Evolutionary conservation across 2,113 vertebrate species (phyloP).

Genomic region (Trogon surrucura): DNA sequence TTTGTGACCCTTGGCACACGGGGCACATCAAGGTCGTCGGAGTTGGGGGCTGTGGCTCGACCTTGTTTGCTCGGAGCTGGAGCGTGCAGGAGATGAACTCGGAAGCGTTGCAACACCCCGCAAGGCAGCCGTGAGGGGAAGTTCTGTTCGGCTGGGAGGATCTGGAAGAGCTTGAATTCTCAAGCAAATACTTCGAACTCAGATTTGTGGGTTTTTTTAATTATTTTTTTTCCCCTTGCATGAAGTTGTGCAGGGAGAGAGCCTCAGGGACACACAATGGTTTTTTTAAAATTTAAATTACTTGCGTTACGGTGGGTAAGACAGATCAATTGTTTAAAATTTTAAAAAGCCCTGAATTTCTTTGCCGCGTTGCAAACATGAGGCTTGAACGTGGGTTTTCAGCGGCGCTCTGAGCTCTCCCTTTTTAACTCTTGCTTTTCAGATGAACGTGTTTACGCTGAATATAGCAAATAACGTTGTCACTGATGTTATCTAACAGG

Average conservation of each 20-base stretch:
- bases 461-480: fast-evolving
- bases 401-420: not conserved
- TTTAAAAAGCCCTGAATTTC: not conserved
- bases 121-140: fast-evolving
- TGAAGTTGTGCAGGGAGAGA: no score
- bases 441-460: fast-evolving
- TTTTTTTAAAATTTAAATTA: no score
- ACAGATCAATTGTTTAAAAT: fast-evolving
- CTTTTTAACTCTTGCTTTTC: not conserved
- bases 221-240: not conserved
- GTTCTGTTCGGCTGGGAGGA: not conserved
- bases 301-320: not conserved
- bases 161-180: not conserved
- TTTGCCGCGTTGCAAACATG: not conserved
- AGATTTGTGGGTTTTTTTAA: not conserved
- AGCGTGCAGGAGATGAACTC: not conserved
- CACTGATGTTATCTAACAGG: conserved; percentile 53
- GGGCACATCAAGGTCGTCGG: not conserved
- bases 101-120: not conserved
- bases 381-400: not conserved
- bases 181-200: not conserved
- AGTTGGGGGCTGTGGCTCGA: not conserved
- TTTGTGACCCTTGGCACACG: not conserved
- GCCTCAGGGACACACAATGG: no score
- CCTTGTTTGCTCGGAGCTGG: not conserved